These are phyloP conservation scores for Zaprionus ghesquierei DNA, from an alignment of 1,140 invertebrate genomes.

Conservation along the genomic window DNA sequence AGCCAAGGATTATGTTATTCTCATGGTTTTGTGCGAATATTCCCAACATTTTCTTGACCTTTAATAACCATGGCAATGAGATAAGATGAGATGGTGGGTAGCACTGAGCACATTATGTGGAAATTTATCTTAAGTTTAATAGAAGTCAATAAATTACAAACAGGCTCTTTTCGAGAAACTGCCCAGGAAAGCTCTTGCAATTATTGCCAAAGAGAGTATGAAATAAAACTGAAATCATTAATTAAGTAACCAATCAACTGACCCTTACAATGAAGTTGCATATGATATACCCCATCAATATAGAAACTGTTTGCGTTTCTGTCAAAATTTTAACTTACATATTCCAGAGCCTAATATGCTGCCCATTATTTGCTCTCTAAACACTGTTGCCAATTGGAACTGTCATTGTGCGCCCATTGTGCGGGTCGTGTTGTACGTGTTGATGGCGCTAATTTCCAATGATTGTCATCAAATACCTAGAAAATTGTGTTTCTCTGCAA, in stretches of 20 bases:
- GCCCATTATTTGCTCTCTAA: background rate
- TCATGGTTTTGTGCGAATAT: background rate
- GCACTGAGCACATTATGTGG: too few species aligned
- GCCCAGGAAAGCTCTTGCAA: background rate
- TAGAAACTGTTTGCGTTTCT: background rate
- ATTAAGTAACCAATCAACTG: too few species aligned
- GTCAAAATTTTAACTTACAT: background rate
- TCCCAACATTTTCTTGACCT: too few species aligned
- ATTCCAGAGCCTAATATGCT: background rate
- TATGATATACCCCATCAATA: background rate
- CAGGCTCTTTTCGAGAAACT: background rate
- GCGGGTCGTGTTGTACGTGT: background rate
- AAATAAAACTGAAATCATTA: background rate
- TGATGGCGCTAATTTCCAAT: conserved; percentile 51
- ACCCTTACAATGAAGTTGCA: too few species aligned
- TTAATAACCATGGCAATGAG: too few species aligned
- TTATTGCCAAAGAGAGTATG: background rate
- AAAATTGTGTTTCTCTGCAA: background rate
- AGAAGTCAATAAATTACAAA: too few species aligned
- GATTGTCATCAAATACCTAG: conserved; percentile 46
- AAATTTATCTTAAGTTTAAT: too few species aligned
- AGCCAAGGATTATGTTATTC: background rate
- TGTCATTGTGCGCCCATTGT: conserved; percentile 1
- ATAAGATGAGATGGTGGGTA: too few species aligned
- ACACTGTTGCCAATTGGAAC: background rate